Conservation (phyloP, 2,113 vertebrate species). For the Pedionomus torquatus region DNA sequence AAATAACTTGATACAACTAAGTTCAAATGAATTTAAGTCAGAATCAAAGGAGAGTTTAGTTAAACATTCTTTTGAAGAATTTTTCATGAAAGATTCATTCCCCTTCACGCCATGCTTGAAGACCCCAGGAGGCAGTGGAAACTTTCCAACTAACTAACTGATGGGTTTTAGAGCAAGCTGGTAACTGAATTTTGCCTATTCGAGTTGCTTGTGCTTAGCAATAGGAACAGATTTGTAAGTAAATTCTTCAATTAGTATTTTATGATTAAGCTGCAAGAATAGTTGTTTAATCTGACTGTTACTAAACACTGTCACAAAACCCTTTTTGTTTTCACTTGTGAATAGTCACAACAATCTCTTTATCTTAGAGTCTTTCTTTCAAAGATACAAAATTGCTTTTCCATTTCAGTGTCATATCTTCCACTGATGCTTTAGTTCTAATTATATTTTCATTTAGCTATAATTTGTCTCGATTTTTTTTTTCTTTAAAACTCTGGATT, state of each 20-base stretch:
- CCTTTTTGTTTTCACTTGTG: neutral
- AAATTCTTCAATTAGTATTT: neutral
- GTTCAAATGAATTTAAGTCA: neutral
- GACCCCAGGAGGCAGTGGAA: neutral
- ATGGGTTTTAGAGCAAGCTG: neutral
- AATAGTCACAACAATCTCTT: neutral
- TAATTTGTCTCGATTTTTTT: neutral
- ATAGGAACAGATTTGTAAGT: neutral
- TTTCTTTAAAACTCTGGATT: neutral
- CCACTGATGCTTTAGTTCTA: neutral
- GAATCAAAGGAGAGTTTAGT: neutral
- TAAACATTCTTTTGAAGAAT: neutral
- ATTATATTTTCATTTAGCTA: neutral
- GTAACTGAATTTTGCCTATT: neutral
- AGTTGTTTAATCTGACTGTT: neutral
- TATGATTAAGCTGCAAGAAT: neutral
- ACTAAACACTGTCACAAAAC: neutral
- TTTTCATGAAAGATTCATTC: neutral
- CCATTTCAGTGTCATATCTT: neutral
- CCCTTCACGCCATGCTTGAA: neutral
- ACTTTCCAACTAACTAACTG: neutral
- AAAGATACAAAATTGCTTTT: neutral
- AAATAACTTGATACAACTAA: neutral
- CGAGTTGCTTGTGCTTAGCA: neutral
- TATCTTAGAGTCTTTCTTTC: neutral